These are phyloP conservation scores for Parazoanthus darwini DNA, from an alignment of 92 coral and sea anemone genomes.

Conservation along the genomic window DNA sequence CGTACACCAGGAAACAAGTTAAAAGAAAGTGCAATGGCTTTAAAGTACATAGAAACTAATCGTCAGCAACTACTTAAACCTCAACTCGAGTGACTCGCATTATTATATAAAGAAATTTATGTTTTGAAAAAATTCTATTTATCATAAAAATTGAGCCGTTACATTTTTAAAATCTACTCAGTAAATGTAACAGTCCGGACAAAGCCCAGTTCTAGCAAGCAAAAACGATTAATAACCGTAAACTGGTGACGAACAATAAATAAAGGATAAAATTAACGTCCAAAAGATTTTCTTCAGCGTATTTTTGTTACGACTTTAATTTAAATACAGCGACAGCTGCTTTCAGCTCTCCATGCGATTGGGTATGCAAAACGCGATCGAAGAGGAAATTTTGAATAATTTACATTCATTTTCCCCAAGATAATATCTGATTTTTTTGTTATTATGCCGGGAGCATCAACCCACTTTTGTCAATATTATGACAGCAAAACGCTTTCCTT, in stretches of 20 bases:
- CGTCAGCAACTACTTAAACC: background rate
- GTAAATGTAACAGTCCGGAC: background rate
- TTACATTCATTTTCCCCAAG: constrained; percentile 2
- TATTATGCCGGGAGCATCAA: constrained; percentile 6
- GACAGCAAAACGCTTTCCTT: constrained; percentile 22
- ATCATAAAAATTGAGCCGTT: background rate
- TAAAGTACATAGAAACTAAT: too few relatives aligned
- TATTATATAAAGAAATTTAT: too few relatives aligned
- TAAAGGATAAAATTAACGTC: background rate
- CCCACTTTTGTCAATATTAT: constrained; percentile 21
- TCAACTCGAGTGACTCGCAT: too few relatives aligned
- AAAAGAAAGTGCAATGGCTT: too few relatives aligned
- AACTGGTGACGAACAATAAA: background rate
- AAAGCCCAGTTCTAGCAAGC: background rate
- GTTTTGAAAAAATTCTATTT: too few relatives aligned
- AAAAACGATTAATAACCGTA: too few relatives aligned
- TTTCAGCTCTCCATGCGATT: background rate
- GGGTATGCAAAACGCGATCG: constrained; percentile 37
- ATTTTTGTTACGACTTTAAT: background rate
- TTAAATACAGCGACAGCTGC: constrained; percentile 30
- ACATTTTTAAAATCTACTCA: background rate
- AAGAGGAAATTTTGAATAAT: constrained; percentile 25
- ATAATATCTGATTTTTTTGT: constrained; percentile 15
- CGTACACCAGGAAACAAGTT: too few relatives aligned
- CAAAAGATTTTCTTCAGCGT: background rate